A percentile compares a stretch with the other conserved stretches of the same genome.
Evolutionary conservation across 2,797 vertebrate genomes (phyloP).

Genomic region (Ibycter americanus): DNA sequence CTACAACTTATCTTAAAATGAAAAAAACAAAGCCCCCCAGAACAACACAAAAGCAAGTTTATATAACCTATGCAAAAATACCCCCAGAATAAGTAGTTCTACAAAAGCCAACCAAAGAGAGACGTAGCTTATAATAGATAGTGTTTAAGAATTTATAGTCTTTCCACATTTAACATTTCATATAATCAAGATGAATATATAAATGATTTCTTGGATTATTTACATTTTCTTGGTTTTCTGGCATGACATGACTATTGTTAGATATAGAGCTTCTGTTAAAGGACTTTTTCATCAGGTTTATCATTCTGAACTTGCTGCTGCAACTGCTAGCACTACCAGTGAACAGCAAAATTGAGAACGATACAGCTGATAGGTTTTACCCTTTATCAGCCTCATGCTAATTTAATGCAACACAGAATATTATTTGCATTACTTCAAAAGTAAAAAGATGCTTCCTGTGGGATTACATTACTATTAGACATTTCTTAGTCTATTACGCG

Average conservation of each 20-base stretch:
- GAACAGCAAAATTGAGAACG: neutral
- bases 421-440: constrained; percentile 33
- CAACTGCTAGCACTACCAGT: neutral
- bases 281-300: neutral
- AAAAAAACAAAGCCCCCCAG: neutral
- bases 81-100: neutral
- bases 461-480: constrained; percentile 13
- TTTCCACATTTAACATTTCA: neutral
- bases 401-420: constrained; percentile 47
- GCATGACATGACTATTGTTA: neutral
- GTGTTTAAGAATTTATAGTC: neutral
- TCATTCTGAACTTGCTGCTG: neutral
- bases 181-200: neutral
- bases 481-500: constrained; percentile 13
- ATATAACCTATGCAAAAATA: neutral
- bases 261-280: neutral
- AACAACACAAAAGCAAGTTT: neutral
- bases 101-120: neutral
- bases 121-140: neutral
- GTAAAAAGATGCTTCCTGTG: neutral
- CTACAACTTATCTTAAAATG: neutral
- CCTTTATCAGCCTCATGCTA: constrained; percentile 34
- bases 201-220: neutral
- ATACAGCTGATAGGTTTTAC: constrained; percentile 5
- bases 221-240: neutral